Evolutionary conservation across 1,140 invertebrate genomes (phyloP).

Genomic region (Monomorium pharaonis): DNA sequence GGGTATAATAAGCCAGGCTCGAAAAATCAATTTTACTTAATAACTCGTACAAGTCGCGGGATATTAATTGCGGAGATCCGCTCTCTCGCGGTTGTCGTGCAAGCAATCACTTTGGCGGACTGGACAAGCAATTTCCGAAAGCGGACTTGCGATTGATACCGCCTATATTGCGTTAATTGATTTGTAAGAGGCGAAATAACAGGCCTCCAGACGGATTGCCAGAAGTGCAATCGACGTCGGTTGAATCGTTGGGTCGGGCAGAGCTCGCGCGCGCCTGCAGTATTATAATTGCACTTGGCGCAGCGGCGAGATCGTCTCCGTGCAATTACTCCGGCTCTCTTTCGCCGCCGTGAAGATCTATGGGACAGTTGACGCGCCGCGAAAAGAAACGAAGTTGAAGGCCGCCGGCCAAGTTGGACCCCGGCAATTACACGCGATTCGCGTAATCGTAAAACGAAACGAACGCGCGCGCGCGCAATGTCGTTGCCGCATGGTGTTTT

Average conservation of each 20-base stretch:
- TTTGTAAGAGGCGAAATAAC: conserved; percentile 61
- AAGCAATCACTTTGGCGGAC: neutral
- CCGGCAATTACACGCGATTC: conserved; percentile 79
- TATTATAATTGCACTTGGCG: conserved; percentile 68
- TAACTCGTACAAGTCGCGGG: conserved; percentile 13
- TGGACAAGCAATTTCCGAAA: conserved; percentile 22
- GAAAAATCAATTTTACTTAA: conserved; percentile 36
- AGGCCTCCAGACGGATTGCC: conserved; percentile 14
- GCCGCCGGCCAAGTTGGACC: conserved; percentile 55
- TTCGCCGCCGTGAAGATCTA: conserved; percentile 73
- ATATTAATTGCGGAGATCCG: conserved; percentile 34
- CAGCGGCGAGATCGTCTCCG: conserved; percentile 36
- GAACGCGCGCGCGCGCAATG: conserved; percentile 67
- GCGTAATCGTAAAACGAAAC: conserved; percentile 80
- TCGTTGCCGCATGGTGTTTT: conserved; percentile 55
- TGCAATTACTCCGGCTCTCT: conserved; percentile 65
- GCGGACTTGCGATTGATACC: neutral
- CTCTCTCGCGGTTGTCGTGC: neutral
- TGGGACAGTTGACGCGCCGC: conserved; percentile 70
- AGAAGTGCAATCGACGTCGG: conserved; percentile 49
- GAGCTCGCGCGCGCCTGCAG: conserved; percentile 45
- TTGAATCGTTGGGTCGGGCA: neutral
- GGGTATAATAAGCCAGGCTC: neutral
- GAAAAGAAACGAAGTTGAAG: conserved; percentile 74
- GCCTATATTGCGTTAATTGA: conserved; percentile 58